phyloP scores from a whole-genome alignment of 2,888 invertebrate genomes.

The Leptinotarsa haldemani region DNA sequence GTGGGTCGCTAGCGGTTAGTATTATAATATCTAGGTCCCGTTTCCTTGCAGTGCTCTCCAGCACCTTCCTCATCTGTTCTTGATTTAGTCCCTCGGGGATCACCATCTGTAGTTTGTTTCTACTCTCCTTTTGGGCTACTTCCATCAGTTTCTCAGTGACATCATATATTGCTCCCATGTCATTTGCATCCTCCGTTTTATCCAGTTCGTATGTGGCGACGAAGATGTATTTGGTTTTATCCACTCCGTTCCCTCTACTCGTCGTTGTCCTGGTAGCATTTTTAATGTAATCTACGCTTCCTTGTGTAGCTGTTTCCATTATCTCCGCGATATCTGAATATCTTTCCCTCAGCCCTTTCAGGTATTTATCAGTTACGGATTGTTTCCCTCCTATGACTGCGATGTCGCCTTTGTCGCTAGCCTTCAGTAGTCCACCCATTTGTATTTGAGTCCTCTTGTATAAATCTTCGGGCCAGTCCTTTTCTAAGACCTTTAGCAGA shows the following conservation, averaged over 20 bases:
- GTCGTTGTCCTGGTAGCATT: conserved; percentile 4
- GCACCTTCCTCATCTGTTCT: background rate
- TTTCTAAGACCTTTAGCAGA: background rate
- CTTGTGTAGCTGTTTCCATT: background rate
- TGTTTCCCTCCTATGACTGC: background rate
- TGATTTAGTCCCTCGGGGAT: background rate
- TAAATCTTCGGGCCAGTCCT: conserved; percentile 4
- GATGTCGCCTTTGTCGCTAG: conserved; percentile 8
- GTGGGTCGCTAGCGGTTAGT: background rate
- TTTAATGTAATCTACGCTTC: background rate
- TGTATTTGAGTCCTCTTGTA: background rate
- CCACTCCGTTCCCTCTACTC: conserved; percentile 10
- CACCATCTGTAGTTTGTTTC: background rate
- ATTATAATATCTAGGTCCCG: background rate
- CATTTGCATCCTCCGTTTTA: background rate
- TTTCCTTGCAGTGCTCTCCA: background rate
- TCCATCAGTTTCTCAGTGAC: background rate
- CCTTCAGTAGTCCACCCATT: background rate
- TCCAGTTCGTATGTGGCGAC: conserved; percentile 5
- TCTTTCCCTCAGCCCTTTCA: conserved; percentile 2
- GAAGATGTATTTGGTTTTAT: background rate
- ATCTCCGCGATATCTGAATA: background rate
- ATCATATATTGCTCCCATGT: background rate
- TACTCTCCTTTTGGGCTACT: background rate
- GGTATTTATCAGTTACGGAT: background rate